Percentiles rank a stretch among this genome's conserved stretches.
Conservation (phyloP, 1,140 invertebrate genomes). For the Aleiodes sp. region DNA sequence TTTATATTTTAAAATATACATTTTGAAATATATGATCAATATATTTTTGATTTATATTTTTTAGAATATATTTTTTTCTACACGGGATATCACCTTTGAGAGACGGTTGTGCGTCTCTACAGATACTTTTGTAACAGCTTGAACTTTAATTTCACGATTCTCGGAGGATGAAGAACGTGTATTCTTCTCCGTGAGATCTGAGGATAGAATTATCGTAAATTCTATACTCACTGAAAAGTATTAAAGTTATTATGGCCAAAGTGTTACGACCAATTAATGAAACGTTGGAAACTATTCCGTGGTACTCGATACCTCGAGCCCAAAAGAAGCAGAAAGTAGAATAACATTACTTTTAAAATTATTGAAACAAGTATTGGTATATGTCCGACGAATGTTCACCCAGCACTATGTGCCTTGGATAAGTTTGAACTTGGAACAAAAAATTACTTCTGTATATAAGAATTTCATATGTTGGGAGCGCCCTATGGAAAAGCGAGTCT, state of each 20-base stretch:
- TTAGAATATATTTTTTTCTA: no score
- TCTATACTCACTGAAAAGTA: not conserved
- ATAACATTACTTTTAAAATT: not conserved
- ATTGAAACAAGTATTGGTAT: not conserved
- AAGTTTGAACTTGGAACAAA: not conserved
- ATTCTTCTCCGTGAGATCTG: not conserved
- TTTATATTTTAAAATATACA: no score
- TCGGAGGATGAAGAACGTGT: not conserved
- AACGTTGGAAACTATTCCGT: slow-evolving; percentile 10
- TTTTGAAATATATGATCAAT: no score
- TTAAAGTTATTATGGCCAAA: slow-evolving; percentile 2
- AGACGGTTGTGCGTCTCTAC: not conserved
- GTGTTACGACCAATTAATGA: slow-evolving; percentile 14
- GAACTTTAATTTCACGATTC: slow-evolving; percentile 5
- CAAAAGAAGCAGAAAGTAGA: not conserved
- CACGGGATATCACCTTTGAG: no score
- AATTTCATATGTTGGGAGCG: not conserved
- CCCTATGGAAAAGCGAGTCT: not conserved
- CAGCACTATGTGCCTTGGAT: not conserved
- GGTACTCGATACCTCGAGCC: not conserved
- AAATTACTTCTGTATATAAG: no score
- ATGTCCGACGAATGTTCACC: not conserved
- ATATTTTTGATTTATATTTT: no score
- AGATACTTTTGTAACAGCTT: slow-evolving; percentile 12
- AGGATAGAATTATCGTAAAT: not conserved